phyloP scores from a whole-genome alignment of 1,140 invertebrate species.

The Meteorus sp. region DNA sequence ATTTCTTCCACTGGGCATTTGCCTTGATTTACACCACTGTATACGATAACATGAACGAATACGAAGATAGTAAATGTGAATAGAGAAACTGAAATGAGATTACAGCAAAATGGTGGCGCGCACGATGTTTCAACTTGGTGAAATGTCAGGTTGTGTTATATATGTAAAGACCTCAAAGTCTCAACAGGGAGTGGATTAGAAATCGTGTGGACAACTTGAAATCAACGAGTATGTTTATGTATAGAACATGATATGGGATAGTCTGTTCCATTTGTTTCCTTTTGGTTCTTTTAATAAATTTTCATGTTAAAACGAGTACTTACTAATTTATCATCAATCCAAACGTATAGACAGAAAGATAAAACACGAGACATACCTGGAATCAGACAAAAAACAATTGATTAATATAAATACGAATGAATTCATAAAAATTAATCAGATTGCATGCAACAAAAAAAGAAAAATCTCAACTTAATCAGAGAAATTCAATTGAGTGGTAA shows the following conservation, averaged over 20 bases:
- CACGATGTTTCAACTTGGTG: conserved; percentile 3
- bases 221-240: not conserved
- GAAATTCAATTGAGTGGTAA: conserved; percentile 7
- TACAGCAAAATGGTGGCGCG: no score
- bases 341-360: not conserved
- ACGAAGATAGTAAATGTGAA: not conserved
- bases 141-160: not conserved
- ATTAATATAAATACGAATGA: conserved; percentile 13
- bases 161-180: not conserved
- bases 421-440: not conserved
- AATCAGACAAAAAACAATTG: conserved; percentile 20
- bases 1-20: conserved; percentile 33
- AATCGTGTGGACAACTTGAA: conserved; percentile 12
- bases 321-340: no score
- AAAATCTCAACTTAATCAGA: conserved; percentile 4
- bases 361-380: conserved; percentile 16
- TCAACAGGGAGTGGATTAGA: conserved; percentile 29
- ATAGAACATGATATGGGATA: conserved; percentile 9
- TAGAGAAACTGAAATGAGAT: not conserved
- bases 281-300: not conserved
- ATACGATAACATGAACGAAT: not conserved
- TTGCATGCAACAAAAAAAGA: not conserved
- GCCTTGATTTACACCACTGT: conserved; percentile 36
- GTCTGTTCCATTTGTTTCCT: not conserved
- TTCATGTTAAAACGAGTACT: no score